A percentile compares a stretch with the other conserved stretches of the same genome.
Evolutionary conservation across 2,113 vertebrate species (phyloP).

Genomic region (Apteryx owenii): DNA sequence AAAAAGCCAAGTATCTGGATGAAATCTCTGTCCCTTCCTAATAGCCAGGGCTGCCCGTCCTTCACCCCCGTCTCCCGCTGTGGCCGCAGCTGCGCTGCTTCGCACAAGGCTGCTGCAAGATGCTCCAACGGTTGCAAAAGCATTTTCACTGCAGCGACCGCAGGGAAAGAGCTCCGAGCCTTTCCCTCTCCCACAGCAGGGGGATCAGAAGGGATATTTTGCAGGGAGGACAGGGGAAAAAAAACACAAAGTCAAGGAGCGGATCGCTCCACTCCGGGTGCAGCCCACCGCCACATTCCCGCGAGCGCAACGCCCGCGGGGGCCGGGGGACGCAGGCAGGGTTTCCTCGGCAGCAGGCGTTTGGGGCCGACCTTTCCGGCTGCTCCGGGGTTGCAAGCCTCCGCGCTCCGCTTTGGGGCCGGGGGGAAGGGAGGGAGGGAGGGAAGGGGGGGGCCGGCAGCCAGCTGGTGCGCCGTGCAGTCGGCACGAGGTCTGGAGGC

Average conservation of each 20-base stretch:
- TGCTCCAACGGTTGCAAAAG: neutral
- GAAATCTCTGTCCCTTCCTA: neutral
- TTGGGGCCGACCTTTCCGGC: neutral
- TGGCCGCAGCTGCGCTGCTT: too few relatives aligned
- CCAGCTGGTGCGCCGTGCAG: conserved; percentile 68
- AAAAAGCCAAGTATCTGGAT: conserved; percentile 24
- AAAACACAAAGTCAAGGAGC: too few relatives aligned
- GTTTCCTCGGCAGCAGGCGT: neutral
- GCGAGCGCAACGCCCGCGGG: too few relatives aligned
- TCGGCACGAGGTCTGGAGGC: conserved; percentile 54
- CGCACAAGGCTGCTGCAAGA: neutral
- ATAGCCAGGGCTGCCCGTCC: neutral
- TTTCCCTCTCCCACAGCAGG: too few relatives aligned
- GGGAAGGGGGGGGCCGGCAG: neutral
- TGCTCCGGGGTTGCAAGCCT: neutral
- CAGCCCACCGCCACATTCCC: too few relatives aligned
- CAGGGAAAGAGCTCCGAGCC: too few relatives aligned
- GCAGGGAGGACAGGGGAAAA: too few relatives aligned
- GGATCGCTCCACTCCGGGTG: too few relatives aligned
- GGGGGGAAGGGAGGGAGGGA: neutral
- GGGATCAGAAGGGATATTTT: too few relatives aligned
- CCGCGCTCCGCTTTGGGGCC: neutral
- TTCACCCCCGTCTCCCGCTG: too few relatives aligned
- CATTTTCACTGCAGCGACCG: neutral
- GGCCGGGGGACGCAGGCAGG: neutral